Evolutionary conservation across 2,888 invertebrate species (phyloP), one percentile per base, ranked within the genome.

Genomic region (Odontocolon sp.): DNA sequence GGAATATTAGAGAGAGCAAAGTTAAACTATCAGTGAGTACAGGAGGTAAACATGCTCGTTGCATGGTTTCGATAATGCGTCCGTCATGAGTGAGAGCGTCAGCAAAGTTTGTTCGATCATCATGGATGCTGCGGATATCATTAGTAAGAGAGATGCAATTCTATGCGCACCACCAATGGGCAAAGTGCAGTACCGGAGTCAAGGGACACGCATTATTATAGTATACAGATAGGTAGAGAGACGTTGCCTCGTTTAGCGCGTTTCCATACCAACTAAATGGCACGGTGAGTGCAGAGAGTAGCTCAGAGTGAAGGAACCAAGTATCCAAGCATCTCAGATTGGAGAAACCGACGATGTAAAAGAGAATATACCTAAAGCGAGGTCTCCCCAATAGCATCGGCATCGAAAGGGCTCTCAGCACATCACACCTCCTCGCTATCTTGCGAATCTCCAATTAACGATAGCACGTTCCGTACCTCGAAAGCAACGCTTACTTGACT

Each of bases 391-490:
- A 21, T 5, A n/a, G 26, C 26, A 11, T 2, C 23, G 23, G 23
- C 47, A 47, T 23, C 23, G n/a, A 63, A 14, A 31, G 16, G 26
- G 40, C 33, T 56, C 14, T 11, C 8, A 14, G 45, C 47, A 76
- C 71, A 71, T 76, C 76, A 63, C 74, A 69, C 69, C 74, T 69
- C 21, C 38, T 56, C 59, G 45, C 33, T 77, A 77, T 77, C 77
- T 42, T 52, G 23, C 50, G 52, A 74, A 77, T 77, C 77, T 74
- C 74, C 74, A 74, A 77, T 77, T 74, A 77, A 77, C 73, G 54
- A 21, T 59, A 54, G 11, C 74, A 59, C 73, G 57, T 77, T 72
- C 68, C 66, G 61, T 61, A 66, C 18, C 26, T 47, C 36, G 16
- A 36, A 33, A 38, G 57, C 50, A 31, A 45, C 66, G 57, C 57